These are phyloP conservation scores for Pycnomerus fuliginosus DNA, from an alignment of 2,888 invertebrate genomes.

Conservation along the genomic window DNA sequence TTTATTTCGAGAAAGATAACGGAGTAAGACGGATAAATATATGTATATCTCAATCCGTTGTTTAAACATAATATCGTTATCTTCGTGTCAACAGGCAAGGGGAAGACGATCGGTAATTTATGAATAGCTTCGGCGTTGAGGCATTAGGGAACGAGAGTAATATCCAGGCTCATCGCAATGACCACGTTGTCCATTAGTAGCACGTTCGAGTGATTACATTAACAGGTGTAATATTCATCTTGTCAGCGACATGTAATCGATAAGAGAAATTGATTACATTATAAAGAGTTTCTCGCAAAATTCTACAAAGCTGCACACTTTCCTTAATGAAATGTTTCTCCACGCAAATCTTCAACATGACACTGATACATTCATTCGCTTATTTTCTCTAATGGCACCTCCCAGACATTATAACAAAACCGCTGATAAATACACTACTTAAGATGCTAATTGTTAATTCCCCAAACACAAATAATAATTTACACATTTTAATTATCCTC, in stretches of 20 bases:
- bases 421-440: conserved; percentile 19
- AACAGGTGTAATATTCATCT: conserved; percentile 28
- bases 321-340: conserved; percentile 20
- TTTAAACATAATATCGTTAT: conserved; percentile 25
- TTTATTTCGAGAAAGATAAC: conserved; percentile 21
- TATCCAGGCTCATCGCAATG: conserved; percentile 24
- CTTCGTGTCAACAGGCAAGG: conserved; percentile 20
- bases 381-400: conserved; percentile 18
- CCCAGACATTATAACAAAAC: conserved; percentile 17
- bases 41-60: conserved; percentile 19
- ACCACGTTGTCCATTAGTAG: conserved; percentile 25
- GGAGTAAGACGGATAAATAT: conserved; percentile 19
- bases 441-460: conserved; percentile 9
- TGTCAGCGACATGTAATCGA: conserved; percentile 22
- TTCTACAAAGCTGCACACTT: conserved; percentile 18
- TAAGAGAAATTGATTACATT: conserved; percentile 23
- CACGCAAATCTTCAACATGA: conserved; percentile 16
- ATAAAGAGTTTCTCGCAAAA: conserved; percentile 19
- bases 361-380: conserved; percentile 23
- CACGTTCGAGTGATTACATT: conserved; percentile 26
- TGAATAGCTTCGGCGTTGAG: conserved; percentile 20
- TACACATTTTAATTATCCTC: too few species aligned
- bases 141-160: conserved; percentile 20
- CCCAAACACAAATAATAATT: too few species aligned
- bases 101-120: conserved; percentile 25